These are phyloP conservation scores for Drosophila hydei DNA, from an alignment of 1,140 invertebrate species.

Conservation along the genomic window DNA sequence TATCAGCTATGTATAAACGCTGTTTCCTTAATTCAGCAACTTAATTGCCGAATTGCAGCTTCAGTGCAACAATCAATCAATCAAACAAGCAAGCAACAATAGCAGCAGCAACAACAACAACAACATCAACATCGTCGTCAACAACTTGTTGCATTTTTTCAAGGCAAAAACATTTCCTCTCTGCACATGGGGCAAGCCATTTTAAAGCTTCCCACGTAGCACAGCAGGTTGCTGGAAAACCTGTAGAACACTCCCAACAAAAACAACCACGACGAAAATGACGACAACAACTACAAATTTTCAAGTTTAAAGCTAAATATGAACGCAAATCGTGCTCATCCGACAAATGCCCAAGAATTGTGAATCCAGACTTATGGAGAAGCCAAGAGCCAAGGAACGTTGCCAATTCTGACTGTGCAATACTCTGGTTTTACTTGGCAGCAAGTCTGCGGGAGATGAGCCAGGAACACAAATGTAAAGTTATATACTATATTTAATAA, in stretches of 20 bases:
- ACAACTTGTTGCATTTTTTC: constrained; percentile 51
- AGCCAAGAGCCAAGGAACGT: constrained; percentile 28
- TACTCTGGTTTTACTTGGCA: not conserved
- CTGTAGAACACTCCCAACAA: constrained; percentile 55
- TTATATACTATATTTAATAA: no score
- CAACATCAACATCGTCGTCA: constrained; percentile 41
- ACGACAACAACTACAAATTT: constrained; percentile 49
- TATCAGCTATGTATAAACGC: constrained; percentile 35
- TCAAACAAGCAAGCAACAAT: constrained; percentile 25
- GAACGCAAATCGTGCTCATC: constrained; percentile 58
- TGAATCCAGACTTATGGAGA: not conserved
- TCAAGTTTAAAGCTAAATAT: constrained; percentile 73
- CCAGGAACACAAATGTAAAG: no score
- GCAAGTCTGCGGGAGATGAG: no score
- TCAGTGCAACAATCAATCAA: constrained; percentile 60
- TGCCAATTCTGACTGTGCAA: not conserved
- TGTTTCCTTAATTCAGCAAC: constrained; percentile 71
- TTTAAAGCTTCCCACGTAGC: constrained; percentile 62
- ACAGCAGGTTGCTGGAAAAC: constrained; percentile 60
- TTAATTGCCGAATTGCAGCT: constrained; percentile 65
- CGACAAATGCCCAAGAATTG: constrained; percentile 3
- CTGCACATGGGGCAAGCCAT: constrained; percentile 19
- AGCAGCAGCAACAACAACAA: constrained; percentile 45
- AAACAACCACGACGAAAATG: constrained; percentile 36
- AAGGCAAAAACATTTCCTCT: constrained; percentile 50